phyloP scores from a whole-genome alignment of 2,797 vertebrate species.

The Cirrhinus mrigala region DNA sequence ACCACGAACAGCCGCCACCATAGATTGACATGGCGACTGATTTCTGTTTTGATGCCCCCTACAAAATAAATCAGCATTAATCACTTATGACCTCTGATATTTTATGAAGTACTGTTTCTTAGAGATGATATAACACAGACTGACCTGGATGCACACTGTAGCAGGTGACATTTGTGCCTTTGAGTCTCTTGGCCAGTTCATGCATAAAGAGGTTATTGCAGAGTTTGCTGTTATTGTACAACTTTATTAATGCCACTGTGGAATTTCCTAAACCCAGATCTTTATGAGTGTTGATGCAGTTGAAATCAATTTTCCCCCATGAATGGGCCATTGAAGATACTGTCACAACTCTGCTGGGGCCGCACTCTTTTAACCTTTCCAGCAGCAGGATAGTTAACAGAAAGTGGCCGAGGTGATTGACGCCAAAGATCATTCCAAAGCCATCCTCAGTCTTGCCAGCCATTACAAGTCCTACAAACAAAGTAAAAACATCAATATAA shows the following conservation, averaged over 20 bases:
- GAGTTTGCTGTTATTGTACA: slow-evolving; percentile 65
- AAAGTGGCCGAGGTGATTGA: slow-evolving; percentile 70
- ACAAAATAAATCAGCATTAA: not conserved
- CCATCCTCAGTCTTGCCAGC: slow-evolving; percentile 63
- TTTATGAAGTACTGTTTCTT: not conserved
- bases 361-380: slow-evolving; percentile 60
- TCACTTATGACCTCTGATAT: not conserved
- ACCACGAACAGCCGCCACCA: slow-evolving; percentile 19
- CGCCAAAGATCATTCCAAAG: slow-evolving; percentile 65
- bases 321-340: slow-evolving; percentile 58
- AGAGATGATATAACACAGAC: not conserved
- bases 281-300: slow-evolving; percentile 61
- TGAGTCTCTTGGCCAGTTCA: slow-evolving; percentile 62
- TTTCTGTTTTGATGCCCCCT: slow-evolving; percentile 54
- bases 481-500: not conserved
- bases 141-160: slow-evolving; percentile 66
- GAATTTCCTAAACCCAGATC: slow-evolving; percentile 40
- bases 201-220: slow-evolving; percentile 66
- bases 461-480: slow-evolving; percentile 44
- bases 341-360: slow-evolving; percentile 63
- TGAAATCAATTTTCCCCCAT: slow-evolving; percentile 62
- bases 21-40: not conserved
- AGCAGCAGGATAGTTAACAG: slow-evolving; percentile 65
- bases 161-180: slow-evolving; percentile 58
- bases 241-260: slow-evolving; percentile 7